Base-by-base conservation (phyloP, 2,113 vertebrate species). In the Corythornis madagascariensis region DNA sequence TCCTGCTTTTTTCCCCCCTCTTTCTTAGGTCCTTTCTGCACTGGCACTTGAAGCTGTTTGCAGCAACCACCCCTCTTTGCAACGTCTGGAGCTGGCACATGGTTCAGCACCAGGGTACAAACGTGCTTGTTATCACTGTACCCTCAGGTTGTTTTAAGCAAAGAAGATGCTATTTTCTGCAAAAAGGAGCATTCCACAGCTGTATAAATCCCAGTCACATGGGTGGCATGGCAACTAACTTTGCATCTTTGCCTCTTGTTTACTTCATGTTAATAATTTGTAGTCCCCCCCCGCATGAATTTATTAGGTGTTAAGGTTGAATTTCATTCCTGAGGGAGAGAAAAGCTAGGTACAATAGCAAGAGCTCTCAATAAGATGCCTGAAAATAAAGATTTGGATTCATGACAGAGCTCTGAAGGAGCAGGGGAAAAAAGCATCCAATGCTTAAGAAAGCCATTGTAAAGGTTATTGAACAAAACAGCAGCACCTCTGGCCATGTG, bases 1-100 rank as follows among this genome's bases (percentile, higher is more conserved):
- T 92, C 86, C 86, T 95, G 92, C 93, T 92, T 95, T 90, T 83
- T 66, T 11, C 83, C 85, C 83, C 85, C 26, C 33, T 66, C 40
- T 95, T 95, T 90, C 90, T 94, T 85, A 75, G 72, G 66, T 73
- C 50, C 26, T 92, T 95, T 93, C 93, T 89, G 74, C 0, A 0
- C 83, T 6, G 13, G 13, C 73, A 77, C 92, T 96, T 72, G 90
- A 94, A 78, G 73, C 85, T 75, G 70, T 66, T 76, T 69, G 88
- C 77, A 84, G 86, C 77, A 65, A 42, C 87, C 69, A 28, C 13
- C 35, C 22, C 28, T 43, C 63, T 82, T 52, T 64, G 70, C 83
- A 78, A 60, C 2, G 64, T 80, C 83, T 83, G 77, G 47, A 31
- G 63, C 89, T 57, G 63, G 65, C n/a, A 8, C 6, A 3, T 2